Percentiles rank a stretch among this genome's conserved stretches.
These are phyloP conservation scores for Amblyornis subalaris DNA, from an alignment of 2,113 vertebrate species.

Conservation along the genomic window DNA sequence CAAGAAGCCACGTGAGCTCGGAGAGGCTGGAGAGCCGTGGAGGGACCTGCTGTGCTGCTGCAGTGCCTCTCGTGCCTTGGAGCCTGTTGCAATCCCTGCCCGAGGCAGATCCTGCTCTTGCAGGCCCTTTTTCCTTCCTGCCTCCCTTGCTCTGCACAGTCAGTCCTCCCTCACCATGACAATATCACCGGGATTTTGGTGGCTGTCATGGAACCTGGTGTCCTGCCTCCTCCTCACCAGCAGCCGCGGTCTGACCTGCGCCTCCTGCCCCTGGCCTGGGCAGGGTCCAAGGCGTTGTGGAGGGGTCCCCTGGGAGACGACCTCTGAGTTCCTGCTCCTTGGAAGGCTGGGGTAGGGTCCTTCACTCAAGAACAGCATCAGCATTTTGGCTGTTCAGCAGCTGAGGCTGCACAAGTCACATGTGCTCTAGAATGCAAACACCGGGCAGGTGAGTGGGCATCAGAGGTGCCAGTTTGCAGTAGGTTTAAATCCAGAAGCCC, in stretches of 20 bases:
- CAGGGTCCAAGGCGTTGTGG: background rate
- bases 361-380: background rate
- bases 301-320: background rate
- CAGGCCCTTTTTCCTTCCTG: background rate
- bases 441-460: background rate
- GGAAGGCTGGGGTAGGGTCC: background rate
- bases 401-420: too few relatives aligned
- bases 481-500: background rate
- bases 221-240: background rate
- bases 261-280: background rate
- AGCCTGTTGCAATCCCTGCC: background rate
- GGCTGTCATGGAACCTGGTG: background rate
- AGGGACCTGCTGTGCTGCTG: background rate
- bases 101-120: background rate
- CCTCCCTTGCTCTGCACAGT: accelerated
- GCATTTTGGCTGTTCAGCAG: background rate
- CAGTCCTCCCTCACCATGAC: background rate
- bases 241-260: accelerated
- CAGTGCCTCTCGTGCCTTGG: accelerated
- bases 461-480: background rate
- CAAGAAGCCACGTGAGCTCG: background rate
- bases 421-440: background rate
- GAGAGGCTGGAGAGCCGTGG: background rate
- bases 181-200: background rate
- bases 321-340: background rate